Base-by-base conservation (phyloP, 2,113 vertebrate species). In the Morphnarchus princeps region DNA sequence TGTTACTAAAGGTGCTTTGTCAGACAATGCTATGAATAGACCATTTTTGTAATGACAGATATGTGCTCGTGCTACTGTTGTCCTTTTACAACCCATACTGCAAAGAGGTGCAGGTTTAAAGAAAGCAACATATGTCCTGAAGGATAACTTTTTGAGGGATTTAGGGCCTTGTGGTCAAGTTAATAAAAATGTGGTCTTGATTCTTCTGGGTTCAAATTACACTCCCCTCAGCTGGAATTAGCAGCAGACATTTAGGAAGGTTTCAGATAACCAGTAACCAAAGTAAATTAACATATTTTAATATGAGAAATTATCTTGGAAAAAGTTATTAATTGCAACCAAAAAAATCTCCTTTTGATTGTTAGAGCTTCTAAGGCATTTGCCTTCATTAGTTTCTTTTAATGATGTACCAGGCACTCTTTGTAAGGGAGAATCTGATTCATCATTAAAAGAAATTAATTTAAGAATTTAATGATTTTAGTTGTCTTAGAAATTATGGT, bases 241-340 rank as follows among this genome's bases (percentile, higher is more conserved):
- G 57, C 78, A 91, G 92, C 59, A 80, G 71, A 73, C 54, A 81
- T 89, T 93, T 69, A 65, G 62, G 82, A 93, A 95, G 38, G 29
- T 91, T 97, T 98, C 81, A 86, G 69, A 93, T 96, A 97, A 97
- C 80, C 87, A 89, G 80, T 93, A 97, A 94, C 59, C 28, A 93
- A 80, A 72, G 82, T 80, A 97, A 96, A 98, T 96, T 87, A 95
- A 32, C 92, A 91, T 96, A 95, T 92, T 97, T 97, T 98, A 97
- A 86, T 96, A 96, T 55, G 82, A 94, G 24, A 96, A 90, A 36
- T 91, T 93, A 86, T 90, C 65, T 90, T 88, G 52, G 54, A 90
- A 97, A 96, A 83, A 36, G 7, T 78, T 79, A 76, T 34, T 97
- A 97, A 97, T 97, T 97, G 83, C 73, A 94, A 66, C 76, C 61